Base-by-base conservation (phyloP, 2,113 vertebrate species). In the Halichoerus grypus region DNA sequence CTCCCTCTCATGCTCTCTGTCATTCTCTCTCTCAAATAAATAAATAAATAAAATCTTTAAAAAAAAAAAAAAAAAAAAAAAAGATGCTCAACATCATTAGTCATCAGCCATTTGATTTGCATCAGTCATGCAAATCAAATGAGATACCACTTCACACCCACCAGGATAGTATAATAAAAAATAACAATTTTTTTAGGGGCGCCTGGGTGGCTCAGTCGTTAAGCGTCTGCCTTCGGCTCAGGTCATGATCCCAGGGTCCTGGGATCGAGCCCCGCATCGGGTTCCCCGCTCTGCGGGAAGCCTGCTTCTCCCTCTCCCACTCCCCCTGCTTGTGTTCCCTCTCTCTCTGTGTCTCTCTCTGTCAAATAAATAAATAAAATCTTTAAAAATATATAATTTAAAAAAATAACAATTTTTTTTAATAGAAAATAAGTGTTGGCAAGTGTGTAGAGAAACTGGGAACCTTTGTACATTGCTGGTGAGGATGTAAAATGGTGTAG, bases 41-140 rank as follows among this genome's bases (percentile, higher is more conserved):
- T n/a, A n/a, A n/a, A n/a, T n/a, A n/a, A n/a, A n/a, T n/a, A n/a
- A n/a, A n/a, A n/a, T n/a, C n/a, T n/a, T 59, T 5, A n/a, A 72
- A 84, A 83, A 92, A 84, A 83, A 72, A n/a, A 72, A 84, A 83
- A 92, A 84, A 83, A 72, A n/a, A 72, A 84, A 83, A 92, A 84
- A 83, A 72, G 53, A 69, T 82, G 49, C 19, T 57, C 63, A n/a
- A 71, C 18, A 65, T 91, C 15, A 22, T 51, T 65, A 79, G 65
- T 72, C 31, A 92, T 28, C 26, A 92, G 28, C 8, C 46, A 46
- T 46, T 46, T 46, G 46, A 46, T 9, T 9, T 46, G 46, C 46
- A 46, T 46, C 46, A 46, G 46, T 46, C 46, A 71, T 72, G 14
- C 22, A 92, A 72, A 92, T 72, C 79, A 92, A 83, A 87, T 74